Conservation (phyloP, 2,113 vertebrate genomes). For the Chroicocephalus ridibundus region DNA sequence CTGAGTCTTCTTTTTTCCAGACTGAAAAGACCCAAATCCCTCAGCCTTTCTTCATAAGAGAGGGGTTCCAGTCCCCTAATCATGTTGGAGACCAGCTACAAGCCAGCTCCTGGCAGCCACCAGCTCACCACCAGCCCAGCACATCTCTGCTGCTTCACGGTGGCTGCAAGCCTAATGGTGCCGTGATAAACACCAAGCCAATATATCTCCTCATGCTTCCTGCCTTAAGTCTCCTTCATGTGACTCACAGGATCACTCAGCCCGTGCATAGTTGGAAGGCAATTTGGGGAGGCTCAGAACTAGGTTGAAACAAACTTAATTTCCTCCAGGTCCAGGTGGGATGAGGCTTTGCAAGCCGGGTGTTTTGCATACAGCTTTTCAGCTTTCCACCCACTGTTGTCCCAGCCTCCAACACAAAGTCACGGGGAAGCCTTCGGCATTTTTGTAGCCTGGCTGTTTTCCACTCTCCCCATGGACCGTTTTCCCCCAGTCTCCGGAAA, state of each 20-base stretch:
- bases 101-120: neutral
- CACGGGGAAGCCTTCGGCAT: neutral
- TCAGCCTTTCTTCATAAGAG: too few relatives aligned
- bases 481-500: neutral
- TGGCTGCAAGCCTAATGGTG: accelerated
- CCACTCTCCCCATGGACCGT: neutral
- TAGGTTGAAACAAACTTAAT: neutral
- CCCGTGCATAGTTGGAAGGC: neutral
- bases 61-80: too few relatives aligned
- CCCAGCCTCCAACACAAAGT: neutral
- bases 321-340: neutral
- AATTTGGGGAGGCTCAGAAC: neutral
- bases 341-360: neutral
- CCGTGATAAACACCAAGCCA: neutral
- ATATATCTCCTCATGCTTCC: neutral
- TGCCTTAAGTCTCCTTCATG: neutral
- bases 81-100: too few relatives aligned
- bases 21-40: too few relatives aligned
- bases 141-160: neutral
- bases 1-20: too few relatives aligned
- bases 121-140: neutral
- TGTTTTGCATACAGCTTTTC: neutral
- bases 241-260: neutral
- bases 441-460: neutral
- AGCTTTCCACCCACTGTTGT: neutral